phyloP scores from a whole-genome alignment of 92 coral and sea anemone species.

The Epizoanthus scotinus region DNA sequence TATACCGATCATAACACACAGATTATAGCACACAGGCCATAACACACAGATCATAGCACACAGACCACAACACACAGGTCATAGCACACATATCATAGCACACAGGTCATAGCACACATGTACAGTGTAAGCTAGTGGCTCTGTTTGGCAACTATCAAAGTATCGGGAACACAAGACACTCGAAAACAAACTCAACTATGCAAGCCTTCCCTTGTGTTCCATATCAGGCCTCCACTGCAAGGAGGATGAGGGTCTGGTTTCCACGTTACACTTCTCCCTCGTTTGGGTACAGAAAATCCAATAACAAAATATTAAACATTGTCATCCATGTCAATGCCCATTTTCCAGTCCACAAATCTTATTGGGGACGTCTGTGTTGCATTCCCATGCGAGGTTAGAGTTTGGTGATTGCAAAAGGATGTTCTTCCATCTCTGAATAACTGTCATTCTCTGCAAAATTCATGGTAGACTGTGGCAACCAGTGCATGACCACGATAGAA shows the following conservation, averaged over 20 bases:
- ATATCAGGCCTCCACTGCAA: background rate
- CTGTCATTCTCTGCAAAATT: slow-evolving; percentile 8
- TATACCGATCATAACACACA: no score
- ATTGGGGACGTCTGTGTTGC: slow-evolving; percentile 17
- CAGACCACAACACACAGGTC: no score
- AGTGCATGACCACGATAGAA: background rate
- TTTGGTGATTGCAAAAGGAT: background rate
- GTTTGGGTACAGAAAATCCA: slow-evolving; percentile 42
- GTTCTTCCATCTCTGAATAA: slow-evolving; percentile 20
- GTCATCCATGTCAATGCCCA: slow-evolving; percentile 39
- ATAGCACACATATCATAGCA: no score
- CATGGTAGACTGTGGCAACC: background rate
- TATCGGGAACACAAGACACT: no score
- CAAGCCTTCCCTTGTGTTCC: no score
- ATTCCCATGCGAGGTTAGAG: slow-evolving; percentile 18
- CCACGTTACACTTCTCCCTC: slow-evolving; percentile 47
- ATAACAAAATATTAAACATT: slow-evolving; percentile 26
- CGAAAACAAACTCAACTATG: no score
- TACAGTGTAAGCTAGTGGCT: no score
- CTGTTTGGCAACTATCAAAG: no score
- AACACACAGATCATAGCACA: no score
- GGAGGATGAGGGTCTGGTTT: slow-evolving; percentile 34
- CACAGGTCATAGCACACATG: no score
- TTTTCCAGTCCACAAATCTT: slow-evolving; percentile 43
- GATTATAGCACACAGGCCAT: no score